Conservation (phyloP, 2,888 invertebrate genomes). For the Homarus gammarus region DNA sequence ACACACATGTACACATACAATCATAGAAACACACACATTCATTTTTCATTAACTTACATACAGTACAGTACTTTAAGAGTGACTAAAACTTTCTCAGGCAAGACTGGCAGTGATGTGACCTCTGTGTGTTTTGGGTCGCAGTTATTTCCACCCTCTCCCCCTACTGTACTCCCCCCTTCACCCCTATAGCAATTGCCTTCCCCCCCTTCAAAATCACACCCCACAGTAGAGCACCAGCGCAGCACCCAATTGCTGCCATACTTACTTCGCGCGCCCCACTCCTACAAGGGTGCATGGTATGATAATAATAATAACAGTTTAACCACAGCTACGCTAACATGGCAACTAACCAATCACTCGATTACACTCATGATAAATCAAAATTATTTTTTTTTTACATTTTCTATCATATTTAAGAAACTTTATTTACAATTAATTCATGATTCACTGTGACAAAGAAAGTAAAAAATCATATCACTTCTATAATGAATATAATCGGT, state of each 20-base stretch:
- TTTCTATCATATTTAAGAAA: conserved; percentile 43
- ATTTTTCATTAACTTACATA: background rate
- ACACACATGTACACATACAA: background rate
- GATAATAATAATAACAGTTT: conserved; percentile 74
- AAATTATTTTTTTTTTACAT: conserved; percentile 30
- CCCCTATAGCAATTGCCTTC: conserved; percentile 26
- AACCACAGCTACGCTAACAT: conserved; percentile 70
- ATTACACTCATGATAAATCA: conserved; percentile 58
- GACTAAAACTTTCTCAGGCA: conserved; percentile 9
- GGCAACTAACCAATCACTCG: conserved; percentile 66
- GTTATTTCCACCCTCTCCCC: conserved; percentile 9
- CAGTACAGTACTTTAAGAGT: background rate
- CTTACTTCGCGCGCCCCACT: conserved; percentile 73
- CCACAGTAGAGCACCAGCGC: conserved; percentile 66
- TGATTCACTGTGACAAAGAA: conserved; percentile 42
- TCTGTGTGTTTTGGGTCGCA: conserved; percentile 26
- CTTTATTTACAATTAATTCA: conserved; percentile 52
- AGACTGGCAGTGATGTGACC: conserved; percentile 36
- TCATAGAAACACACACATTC: background rate
- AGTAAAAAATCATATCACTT: conserved; percentile 37
- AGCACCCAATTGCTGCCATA: conserved; percentile 71
- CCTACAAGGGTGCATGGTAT: conserved; percentile 75
- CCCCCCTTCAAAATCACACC: conserved; percentile 39
- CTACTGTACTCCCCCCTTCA: conserved; percentile 13
- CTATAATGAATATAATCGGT: conserved; percentile 49